Base-by-base conservation (phyloP, 2,888 invertebrate species). In the Diarsia rubi region DNA sequence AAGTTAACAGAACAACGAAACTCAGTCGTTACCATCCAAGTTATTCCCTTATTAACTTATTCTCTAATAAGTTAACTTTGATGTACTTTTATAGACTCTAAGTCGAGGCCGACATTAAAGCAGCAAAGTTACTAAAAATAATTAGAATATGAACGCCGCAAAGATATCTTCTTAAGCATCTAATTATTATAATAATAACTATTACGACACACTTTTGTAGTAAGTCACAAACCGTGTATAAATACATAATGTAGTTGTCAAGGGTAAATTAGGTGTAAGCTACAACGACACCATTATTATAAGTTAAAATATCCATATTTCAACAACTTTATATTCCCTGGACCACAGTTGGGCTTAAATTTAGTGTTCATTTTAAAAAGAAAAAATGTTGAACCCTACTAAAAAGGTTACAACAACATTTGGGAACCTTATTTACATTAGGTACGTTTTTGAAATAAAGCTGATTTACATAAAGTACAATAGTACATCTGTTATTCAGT, bases 381-480 rank as follows among this genome's bases (percentile, higher is more conserved):
- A 72, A 78, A 75, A 78, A 77, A 77, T 69, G 63, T 64, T 75
- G 67, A 77, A 67, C 79, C 79, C 31, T 69, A 71, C 69, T 78
- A 69, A 81, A 80, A 79, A 79, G 79, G 75, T 84, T 83, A 84
- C 78, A 84, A 72, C 80, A 87, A 76, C 82, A 83, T 79, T 88
- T 79, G 84, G 83, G 81, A 85, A 82, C 85, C 86, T 87, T 88
- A 87, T 90, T 90, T 88, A 89, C 83, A 87, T 88, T 86, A 86
- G 82, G 84, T 86, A 85, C 86, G 82, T 79, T 90, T 88, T 90
- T 89, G 82, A 89, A 91, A 91, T 86, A 89, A 88, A 89, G 86
- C 88, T 91, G 89, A 93, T 94, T 94, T 94, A 92, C 92, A 93
- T 94, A 92, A 93, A 92, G 90, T 91, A 94, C 92, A 92, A 92